phyloP scores from a whole-genome alignment of 2,113 vertebrate genomes.

The Falcunculus frontatus region DNA sequence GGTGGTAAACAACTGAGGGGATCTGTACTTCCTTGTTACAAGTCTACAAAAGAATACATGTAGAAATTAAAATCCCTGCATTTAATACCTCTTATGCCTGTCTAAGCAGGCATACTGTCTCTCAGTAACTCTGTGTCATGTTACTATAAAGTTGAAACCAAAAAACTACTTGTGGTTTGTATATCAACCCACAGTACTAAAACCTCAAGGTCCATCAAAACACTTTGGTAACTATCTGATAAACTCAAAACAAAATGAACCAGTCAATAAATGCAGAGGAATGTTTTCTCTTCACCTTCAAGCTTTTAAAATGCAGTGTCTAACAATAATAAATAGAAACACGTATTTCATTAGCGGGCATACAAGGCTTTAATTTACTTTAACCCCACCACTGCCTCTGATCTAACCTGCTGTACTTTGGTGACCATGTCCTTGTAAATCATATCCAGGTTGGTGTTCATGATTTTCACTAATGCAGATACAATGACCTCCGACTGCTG shows the following conservation, averaged over 20 bases:
- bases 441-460: slow-evolving; percentile 83
- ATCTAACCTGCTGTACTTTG: slow-evolving; percentile 90
- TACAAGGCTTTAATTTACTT: background rate
- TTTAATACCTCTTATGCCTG: background rate
- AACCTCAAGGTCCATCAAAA: background rate
- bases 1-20: background rate
- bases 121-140: background rate
- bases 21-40: background rate
- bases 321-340: background rate
- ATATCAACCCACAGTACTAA: background rate
- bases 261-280: background rate
- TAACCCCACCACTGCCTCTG: background rate
- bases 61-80: background rate
- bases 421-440: slow-evolving; percentile 91
- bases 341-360: background rate
- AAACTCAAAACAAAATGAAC: background rate
- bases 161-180: background rate
- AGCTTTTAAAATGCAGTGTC: background rate
- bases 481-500: slow-evolving; percentile 88
- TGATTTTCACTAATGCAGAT: slow-evolving; percentile 81
- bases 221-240: background rate
- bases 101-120: background rate
- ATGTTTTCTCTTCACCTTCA: background rate
- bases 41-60: background rate
- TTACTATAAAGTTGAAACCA: background rate